These are phyloP conservation scores for Prietella phreatophila DNA, from an alignment of 2,113 vertebrate species.

Conservation along the genomic window DNA sequence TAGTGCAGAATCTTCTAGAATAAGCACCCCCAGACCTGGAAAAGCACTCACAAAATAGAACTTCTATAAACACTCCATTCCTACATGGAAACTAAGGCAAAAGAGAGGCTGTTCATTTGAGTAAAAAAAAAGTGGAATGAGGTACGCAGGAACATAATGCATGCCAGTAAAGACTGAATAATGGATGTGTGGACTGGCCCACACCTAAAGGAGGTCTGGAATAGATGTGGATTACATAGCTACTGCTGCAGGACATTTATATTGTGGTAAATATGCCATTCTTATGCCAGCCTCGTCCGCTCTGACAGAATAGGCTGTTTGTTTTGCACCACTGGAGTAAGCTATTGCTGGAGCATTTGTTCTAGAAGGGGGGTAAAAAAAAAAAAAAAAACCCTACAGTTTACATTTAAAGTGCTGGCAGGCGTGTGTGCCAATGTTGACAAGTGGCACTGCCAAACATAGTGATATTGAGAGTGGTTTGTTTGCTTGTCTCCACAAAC, in stretches of 20 bases:
- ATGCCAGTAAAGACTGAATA: slow-evolving; percentile 32
- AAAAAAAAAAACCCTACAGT: slow-evolving; percentile 34
- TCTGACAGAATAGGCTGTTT: slow-evolving; percentile 36
- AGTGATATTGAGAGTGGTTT: slow-evolving; percentile 50
- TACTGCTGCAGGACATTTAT: slow-evolving; percentile 31
- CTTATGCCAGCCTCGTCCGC: slow-evolving; percentile 23
- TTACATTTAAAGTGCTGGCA: slow-evolving; percentile 49
- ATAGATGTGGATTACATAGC: slow-evolving; percentile 39
- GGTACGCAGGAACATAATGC: slow-evolving; percentile 16
- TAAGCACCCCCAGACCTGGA: slow-evolving; percentile 31
- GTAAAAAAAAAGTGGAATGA: slow-evolving; percentile 7
- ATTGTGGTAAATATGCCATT: slow-evolving; percentile 33
- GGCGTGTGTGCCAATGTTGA: slow-evolving; percentile 43
- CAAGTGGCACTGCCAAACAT: slow-evolving; percentile 42
- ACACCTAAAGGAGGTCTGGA: slow-evolving; percentile 27
- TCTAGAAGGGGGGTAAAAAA: neutral
- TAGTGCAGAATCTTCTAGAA: slow-evolving; percentile 44
- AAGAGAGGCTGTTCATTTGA: slow-evolving; percentile 8
- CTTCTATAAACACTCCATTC: slow-evolving; percentile 43
- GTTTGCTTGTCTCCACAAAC: slow-evolving; percentile 45
- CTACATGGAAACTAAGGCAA: slow-evolving; percentile 42
- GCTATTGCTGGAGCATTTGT: slow-evolving; percentile 36
- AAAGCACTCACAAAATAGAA: slow-evolving; percentile 44
- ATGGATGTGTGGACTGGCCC: slow-evolving; percentile 31
- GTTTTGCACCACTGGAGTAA: slow-evolving; percentile 44